These are phyloP conservation scores for Drosophila mauritiana DNA, from an alignment of 1,140 invertebrate species.

Conservation along the genomic window DNA sequence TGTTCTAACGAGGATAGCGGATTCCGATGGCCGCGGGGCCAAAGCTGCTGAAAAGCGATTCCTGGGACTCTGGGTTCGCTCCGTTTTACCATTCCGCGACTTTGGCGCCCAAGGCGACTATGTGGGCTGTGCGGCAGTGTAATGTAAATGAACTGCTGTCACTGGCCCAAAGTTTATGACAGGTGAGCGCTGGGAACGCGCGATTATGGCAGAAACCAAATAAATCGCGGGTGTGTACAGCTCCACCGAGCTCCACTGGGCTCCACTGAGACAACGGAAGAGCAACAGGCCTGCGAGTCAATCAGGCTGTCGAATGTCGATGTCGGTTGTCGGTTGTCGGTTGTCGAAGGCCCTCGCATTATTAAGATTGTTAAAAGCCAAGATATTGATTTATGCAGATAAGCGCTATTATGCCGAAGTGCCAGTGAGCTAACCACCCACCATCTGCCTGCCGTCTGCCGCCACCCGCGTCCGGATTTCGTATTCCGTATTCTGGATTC, in stretches of 20 bases:
- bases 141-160: slow-evolving; percentile 51
- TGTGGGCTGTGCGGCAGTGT: slow-evolving; percentile 13
- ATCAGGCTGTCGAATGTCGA: slow-evolving; percentile 23
- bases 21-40: slow-evolving; percentile 7
- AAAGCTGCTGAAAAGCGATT: slow-evolving; percentile 23
- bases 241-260: not conserved
- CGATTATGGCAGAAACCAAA: slow-evolving; percentile 21
- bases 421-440: slow-evolving; percentile 54
- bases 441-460: not conserved
- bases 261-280: slow-evolving; percentile 13
- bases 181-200: slow-evolving; percentile 24
- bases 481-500: not conserved
- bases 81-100: too few species aligned
- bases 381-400: slow-evolving; percentile 80
- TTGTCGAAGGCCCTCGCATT: slow-evolving; percentile 52
- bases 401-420: slow-evolving; percentile 76
- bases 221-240: slow-evolving; percentile 26
- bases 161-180: slow-evolving; percentile 40
- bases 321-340: slow-evolving; percentile 9
- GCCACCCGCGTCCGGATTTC: not conserved
- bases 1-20: slow-evolving; percentile 34
- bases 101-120: not conserved
- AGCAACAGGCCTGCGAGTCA: slow-evolving; percentile 7
- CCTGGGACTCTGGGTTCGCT: not conserved
- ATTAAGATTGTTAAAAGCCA: slow-evolving; percentile 78